phyloP scores from a whole-genome alignment of 1,140 invertebrate species.

The Bathynomus jamesi region DNA sequence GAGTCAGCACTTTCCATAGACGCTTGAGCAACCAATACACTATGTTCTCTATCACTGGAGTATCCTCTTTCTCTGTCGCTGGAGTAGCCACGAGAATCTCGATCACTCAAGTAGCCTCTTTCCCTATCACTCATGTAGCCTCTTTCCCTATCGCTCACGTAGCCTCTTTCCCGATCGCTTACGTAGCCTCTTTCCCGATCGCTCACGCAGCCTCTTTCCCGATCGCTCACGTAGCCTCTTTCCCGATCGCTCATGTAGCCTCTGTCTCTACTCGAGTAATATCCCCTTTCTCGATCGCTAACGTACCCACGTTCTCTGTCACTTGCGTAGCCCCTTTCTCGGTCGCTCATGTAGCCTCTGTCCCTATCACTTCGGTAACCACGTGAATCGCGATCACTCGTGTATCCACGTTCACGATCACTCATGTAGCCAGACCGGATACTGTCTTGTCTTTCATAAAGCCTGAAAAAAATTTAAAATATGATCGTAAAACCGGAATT shows the following conservation, averaged over 20 bases:
- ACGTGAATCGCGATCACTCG: constrained; percentile 40
- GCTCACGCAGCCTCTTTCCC: constrained; percentile 64
- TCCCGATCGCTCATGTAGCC: constrained; percentile 83
- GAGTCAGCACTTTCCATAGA: constrained; percentile 89
- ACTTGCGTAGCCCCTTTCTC: constrained; percentile 65
- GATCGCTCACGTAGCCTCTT: constrained; percentile 56
- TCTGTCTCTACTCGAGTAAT: constrained; percentile 2
- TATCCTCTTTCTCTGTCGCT: constrained; percentile 78
- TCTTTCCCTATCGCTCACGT: constrained; percentile 65
- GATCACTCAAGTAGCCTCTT: constrained; percentile 56
- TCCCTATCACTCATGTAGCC: constrained; percentile 69
- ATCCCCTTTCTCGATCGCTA: constrained; percentile 19
- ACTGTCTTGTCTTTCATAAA: constrained; percentile 65
- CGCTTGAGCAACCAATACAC: constrained; percentile 53
- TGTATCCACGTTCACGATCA: constrained; percentile 74
- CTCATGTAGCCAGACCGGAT: constrained; percentile 80
- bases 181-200: constrained; percentile 80
- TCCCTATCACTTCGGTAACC: constrained; percentile 32
- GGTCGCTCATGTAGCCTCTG: constrained; percentile 78
- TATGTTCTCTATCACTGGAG: constrained; percentile 41
- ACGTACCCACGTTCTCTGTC: constrained; percentile 31
- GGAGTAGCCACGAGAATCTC: constrained; percentile 58
- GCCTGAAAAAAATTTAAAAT: constrained; percentile 23
- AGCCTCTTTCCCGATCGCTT: constrained; percentile 75
- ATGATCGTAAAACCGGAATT: too few relatives aligned